Conservation (phyloP, 2,113 vertebrate species). For the Petromus typicus region DNA sequence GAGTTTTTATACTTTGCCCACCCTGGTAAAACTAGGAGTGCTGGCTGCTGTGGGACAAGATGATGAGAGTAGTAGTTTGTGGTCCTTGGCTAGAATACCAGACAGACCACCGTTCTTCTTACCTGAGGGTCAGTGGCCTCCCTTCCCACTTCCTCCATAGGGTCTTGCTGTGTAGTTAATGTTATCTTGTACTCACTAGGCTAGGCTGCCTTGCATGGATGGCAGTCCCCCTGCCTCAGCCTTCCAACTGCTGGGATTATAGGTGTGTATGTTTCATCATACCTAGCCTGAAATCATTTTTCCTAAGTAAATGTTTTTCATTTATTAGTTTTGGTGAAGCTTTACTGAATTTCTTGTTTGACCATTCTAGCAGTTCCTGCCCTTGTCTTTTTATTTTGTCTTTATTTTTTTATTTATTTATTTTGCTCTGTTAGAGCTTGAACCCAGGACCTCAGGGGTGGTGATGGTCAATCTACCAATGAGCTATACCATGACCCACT, state of each 20-base stretch:
- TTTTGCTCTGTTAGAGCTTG: background rate
- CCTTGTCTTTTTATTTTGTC: background rate
- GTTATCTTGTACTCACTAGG: background rate
- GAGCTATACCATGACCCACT: background rate
- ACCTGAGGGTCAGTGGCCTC: background rate
- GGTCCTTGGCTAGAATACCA: background rate
- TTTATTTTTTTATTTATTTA: background rate
- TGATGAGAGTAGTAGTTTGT: no score
- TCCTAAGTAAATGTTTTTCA: slow-evolving; percentile 14
- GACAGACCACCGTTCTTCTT: background rate
- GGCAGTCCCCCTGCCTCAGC: background rate
- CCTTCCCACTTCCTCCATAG: background rate
- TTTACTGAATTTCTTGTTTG: background rate
- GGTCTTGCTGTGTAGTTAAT: background rate
- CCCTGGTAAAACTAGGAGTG: background rate
- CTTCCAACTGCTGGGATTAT: background rate
- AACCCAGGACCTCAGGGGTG: no score
- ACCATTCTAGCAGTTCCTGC: background rate
- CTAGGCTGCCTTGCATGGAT: background rate
- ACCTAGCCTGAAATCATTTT: background rate
- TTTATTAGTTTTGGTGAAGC: background rate
- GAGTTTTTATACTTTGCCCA: background rate
- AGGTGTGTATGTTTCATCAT: background rate
- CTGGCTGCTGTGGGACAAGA: background rate
- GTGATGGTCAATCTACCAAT: background rate